A percentile compares a stretch with the other conserved stretches of the same genome.
Conservation (phyloP, 2,797 vertebrate species). For the Arctocebus calabarensis region DNA sequence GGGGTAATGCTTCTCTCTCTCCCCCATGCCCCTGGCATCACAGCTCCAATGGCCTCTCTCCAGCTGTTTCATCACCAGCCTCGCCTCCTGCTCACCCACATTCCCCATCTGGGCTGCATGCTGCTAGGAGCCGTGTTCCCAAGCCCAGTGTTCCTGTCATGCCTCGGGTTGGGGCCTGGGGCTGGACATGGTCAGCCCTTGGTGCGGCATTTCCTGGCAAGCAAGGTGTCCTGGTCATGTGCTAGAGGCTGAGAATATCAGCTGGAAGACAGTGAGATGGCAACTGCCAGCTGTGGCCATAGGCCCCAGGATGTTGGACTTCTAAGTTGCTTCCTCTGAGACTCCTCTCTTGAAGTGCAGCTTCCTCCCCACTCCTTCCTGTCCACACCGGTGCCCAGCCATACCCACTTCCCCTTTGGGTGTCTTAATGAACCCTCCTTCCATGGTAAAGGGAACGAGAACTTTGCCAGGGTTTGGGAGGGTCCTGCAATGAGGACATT, state of each 20-base stretch:
- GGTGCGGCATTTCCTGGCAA: neutral
- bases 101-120: constrained; percentile 65
- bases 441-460: neutral
- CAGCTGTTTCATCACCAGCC: neutral
- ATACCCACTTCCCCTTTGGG: neutral
- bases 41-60: neutral
- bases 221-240: neutral
- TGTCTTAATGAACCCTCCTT: neutral
- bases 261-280: neutral
- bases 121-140: neutral
- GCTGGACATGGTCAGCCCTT: neutral
- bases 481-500: neutral
- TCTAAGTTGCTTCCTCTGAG: fast-evolving
- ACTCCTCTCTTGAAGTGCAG: neutral
- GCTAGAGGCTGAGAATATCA: neutral
- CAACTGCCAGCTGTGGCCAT: neutral
- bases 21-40: constrained; percentile 65
- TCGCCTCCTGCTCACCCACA: neutral
- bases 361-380: neutral
- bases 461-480: neutral
- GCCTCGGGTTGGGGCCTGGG: neutral
- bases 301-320: neutral
- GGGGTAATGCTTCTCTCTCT: constrained; percentile 95
- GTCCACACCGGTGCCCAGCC: too few species aligned
- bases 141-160: neutral